Evolutionary conservation across 2,113 vertebrate species (phyloP).

Genomic region (Plectropomus leopardus): DNA sequence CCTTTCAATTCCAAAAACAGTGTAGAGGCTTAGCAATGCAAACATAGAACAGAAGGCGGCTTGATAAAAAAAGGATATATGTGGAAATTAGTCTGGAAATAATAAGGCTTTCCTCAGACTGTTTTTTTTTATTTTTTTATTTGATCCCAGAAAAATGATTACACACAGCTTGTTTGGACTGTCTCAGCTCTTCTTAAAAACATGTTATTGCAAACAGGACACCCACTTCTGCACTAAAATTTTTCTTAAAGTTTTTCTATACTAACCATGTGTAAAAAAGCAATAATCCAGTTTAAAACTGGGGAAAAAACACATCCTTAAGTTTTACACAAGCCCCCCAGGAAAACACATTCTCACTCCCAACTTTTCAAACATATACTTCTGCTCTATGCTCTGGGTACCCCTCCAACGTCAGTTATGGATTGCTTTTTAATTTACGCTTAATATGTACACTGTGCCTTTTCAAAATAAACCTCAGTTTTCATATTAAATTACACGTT

Average conservation of each 20-base stretch:
- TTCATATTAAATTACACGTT: too few relatives aligned
- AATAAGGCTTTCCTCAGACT: neutral
- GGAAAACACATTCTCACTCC: too few relatives aligned
- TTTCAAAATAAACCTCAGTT: too few relatives aligned
- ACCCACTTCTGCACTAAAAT: neutral
- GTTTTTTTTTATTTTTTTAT: neutral
- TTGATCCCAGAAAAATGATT: neutral
- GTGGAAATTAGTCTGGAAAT: conserved; percentile 12
- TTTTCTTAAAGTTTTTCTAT: neutral
- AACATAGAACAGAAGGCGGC: neutral
- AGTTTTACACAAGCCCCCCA: neutral
- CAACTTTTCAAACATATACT: too few relatives aligned
- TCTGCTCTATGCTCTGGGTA: too few relatives aligned
- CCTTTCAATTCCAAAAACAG: neutral
- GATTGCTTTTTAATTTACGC: too few relatives aligned
- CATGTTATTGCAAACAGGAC: neutral
- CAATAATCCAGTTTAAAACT: neutral
- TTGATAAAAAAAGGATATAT: neutral
- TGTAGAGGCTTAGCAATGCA: neutral
- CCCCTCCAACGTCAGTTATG: too few relatives aligned
- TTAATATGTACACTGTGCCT: too few relatives aligned
- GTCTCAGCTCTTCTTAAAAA: neutral
- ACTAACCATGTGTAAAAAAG: neutral
- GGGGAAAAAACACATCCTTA: neutral
- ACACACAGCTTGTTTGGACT: neutral